Conservation (phyloP, 2,888 invertebrate species). For the Spilosoma lubricipeda region DNA sequence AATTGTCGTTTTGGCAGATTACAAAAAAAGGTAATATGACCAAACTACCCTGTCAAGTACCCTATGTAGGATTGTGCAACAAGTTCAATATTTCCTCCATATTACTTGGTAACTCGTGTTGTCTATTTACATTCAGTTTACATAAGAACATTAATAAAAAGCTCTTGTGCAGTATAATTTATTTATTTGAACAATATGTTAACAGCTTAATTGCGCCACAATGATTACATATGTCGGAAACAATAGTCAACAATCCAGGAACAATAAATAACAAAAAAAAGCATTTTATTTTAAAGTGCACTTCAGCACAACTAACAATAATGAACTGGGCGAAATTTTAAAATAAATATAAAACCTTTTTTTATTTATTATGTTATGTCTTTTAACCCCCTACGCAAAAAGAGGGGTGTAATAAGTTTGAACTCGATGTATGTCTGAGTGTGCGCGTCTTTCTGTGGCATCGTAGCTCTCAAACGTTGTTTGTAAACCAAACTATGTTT, state of each 20-base stretch:
- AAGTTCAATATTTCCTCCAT: background rate
- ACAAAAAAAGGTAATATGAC: too few relatives aligned
- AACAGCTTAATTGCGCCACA: slow-evolving; percentile 30
- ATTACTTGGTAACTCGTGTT: background rate
- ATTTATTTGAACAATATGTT: slow-evolving; percentile 34
- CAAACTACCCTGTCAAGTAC: too few relatives aligned
- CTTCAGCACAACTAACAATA: background rate
- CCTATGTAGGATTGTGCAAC: background rate
- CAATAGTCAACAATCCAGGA: background rate
- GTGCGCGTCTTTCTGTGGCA: too few relatives aligned
- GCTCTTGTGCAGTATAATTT: background rate
- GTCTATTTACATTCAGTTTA: background rate
- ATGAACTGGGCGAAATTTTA: background rate
- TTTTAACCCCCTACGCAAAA: too few relatives aligned
- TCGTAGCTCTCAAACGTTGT: too few relatives aligned
- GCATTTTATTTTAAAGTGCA: background rate
- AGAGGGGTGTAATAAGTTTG: too few relatives aligned
- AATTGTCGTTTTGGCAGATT: too few relatives aligned
- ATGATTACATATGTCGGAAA: background rate
- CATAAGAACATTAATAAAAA: background rate
- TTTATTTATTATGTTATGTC: background rate
- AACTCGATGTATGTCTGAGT: too few relatives aligned
- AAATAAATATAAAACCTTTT: background rate
- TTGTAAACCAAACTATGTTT: too few relatives aligned
- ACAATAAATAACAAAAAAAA: background rate